phyloP scores from a whole-genome alignment of 2,797 vertebrate species.

The Menidia menidia region DNA sequence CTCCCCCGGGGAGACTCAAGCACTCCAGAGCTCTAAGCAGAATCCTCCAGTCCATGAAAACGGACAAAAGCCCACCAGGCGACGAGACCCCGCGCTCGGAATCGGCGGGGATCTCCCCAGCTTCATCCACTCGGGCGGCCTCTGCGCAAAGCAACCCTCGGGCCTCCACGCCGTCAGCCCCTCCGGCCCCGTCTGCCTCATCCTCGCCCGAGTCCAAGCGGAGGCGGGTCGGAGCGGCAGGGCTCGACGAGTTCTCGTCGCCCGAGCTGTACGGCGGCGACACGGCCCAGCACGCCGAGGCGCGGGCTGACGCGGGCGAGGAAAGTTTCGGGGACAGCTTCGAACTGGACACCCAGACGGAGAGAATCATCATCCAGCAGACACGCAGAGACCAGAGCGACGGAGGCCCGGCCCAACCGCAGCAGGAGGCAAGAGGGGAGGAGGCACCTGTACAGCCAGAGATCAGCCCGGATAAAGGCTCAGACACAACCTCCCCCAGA shows the following conservation, averaged over 20 bases:
- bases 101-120: neutral
- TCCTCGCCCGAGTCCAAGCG: slow-evolving; percentile 72
- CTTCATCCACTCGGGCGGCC: too few species aligned
- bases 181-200: slow-evolving; percentile 31
- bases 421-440: slow-evolving; percentile 12
- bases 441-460: slow-evolving; percentile 3
- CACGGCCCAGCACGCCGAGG: slow-evolving; percentile 30
- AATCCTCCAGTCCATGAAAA: slow-evolving; percentile 81
- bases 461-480: slow-evolving; percentile 1
- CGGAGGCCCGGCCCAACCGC: neutral
- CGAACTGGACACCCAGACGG: slow-evolving; percentile 92
- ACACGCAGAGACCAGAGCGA: slow-evolving; percentile 17
- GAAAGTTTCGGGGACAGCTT: slow-evolving; percentile 93
- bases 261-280: slow-evolving; percentile 70
- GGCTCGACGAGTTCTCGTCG: slow-evolving; percentile 66
- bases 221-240: slow-evolving; percentile 54
- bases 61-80: slow-evolving; percentile 48
- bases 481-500: slow-evolving; percentile 43
- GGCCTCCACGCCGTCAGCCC: neutral
- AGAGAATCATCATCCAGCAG: slow-evolving; percentile 88
- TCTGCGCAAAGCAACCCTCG: neutral
- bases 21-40: slow-evolving; percentile 77
- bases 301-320: slow-evolving; percentile 33
- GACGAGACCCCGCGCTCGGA: slow-evolving; percentile 14
- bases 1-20: slow-evolving; percentile 52